Percentiles rank a stretch among this genome's conserved stretches.
Conservation (phyloP, 2,888 invertebrate genomes). For the Thecocarcelia acutangulata region DNA sequence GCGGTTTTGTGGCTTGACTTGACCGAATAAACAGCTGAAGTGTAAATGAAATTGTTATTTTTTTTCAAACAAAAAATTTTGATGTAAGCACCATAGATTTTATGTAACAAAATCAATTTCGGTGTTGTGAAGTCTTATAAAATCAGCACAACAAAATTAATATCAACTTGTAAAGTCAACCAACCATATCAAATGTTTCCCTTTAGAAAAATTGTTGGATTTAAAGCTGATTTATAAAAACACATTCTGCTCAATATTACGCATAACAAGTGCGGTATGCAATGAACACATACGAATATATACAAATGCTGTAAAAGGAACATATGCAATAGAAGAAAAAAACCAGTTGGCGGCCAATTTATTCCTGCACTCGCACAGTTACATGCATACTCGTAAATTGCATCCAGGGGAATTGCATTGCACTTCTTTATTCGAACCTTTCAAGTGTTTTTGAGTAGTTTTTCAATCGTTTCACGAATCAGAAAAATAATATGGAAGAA, state of each 20-base stretch:
- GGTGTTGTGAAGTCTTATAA: not conserved
- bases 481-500: not conserved
- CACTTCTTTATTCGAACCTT: conserved; percentile 47
- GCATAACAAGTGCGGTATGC: too few relatives aligned
- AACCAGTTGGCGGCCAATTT: not conserved
- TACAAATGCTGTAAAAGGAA: not conserved
- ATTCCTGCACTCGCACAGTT: not conserved
- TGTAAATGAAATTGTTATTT: too few relatives aligned
- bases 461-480: conserved; percentile 38
- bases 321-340: not conserved
- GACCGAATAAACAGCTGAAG: too few relatives aligned
- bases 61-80: too few relatives aligned
- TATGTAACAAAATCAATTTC: too few relatives aligned
- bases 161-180: not conserved
- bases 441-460: conserved; percentile 57
- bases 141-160: not conserved
- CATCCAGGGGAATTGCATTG: conserved; percentile 39
- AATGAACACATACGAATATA: conserved; percentile 4
- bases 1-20: too few relatives aligned
- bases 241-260: too few relatives aligned
- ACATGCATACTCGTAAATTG: conserved; percentile 3
- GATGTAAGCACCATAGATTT: too few relatives aligned
- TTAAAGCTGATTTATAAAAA: too few relatives aligned
- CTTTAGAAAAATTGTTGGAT: not conserved
- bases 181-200: conserved; percentile 25